Conservation (phyloP, 2,888 invertebrate species). For the Lithophane leautieri region DNA sequence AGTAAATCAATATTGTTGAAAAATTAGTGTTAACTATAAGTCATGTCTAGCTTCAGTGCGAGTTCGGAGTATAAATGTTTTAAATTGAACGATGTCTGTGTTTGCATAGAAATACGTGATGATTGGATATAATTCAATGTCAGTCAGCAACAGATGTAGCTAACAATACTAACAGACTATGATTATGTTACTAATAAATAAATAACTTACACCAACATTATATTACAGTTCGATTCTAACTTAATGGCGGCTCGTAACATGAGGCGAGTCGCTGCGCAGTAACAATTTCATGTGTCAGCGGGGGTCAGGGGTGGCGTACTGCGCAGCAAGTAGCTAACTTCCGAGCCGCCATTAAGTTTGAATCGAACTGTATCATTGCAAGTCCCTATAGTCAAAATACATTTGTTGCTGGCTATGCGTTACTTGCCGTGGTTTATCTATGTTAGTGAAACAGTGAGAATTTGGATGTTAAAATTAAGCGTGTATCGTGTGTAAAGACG, state of each 20-base stretch:
- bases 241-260: too few relatives aligned
- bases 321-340: too few relatives aligned
- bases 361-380: not conserved
- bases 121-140: constrained; percentile 59
- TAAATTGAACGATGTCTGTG: constrained; percentile 59
- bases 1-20: not conserved
- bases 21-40: constrained; percentile 7
- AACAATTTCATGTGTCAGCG: too few relatives aligned
- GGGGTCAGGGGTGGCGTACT: too few relatives aligned
- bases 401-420: constrained; percentile 56
- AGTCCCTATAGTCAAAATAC: not conserved
- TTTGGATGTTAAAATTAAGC: constrained; percentile 51
- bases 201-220: constrained; percentile 12
- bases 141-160: constrained; percentile 39
- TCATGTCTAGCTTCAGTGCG: constrained; percentile 16
- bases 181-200: constrained; percentile 11
- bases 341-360: too few relatives aligned
- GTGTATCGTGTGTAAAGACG: constrained; percentile 33
- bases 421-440: constrained; percentile 52
- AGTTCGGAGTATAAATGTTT: constrained; percentile 37
- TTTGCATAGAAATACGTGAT: constrained; percentile 60
- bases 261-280: too few relatives aligned
- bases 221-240: not conserved
- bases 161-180: constrained; percentile 24
- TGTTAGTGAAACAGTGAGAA: constrained; percentile 52